A percentile compares a stretch with the other conserved stretches of the same genome.
phyloP scores from a whole-genome alignment of 2,888 invertebrate species.

The Nudaria mundana region DNA sequence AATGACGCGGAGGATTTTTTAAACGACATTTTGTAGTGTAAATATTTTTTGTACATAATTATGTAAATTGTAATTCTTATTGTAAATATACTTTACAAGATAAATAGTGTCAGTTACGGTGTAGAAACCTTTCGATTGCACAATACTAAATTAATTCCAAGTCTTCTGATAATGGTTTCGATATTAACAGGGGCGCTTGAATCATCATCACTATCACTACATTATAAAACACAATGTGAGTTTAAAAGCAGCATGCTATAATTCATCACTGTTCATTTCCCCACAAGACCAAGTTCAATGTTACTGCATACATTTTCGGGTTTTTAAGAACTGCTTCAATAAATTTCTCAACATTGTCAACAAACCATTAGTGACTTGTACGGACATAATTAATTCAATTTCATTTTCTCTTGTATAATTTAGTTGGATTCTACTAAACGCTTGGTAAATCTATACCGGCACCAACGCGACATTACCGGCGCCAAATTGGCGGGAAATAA shows the following conservation, averaged over 20 bases:
- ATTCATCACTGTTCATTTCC: conserved; percentile 22
- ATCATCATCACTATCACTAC: too few relatives aligned
- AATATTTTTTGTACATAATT: too few relatives aligned
- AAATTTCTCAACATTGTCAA: conserved; percentile 20
- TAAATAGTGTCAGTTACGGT: conserved; percentile 13
- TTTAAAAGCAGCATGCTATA: too few relatives aligned
- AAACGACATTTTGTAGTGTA: too few relatives aligned
- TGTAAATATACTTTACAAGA: too few relatives aligned
- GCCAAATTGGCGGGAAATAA: conserved; percentile 29
- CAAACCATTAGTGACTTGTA: conserved; percentile 7
- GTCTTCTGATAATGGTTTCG: conserved; percentile 14
- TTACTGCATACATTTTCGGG: background rate
- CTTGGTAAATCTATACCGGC: too few relatives aligned
- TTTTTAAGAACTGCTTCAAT: conserved; percentile 9
- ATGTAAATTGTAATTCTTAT: too few relatives aligned
- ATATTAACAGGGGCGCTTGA: too few relatives aligned
- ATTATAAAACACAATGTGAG: too few relatives aligned
- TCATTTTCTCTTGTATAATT: conserved; percentile 18
- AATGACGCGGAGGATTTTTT: too few relatives aligned
- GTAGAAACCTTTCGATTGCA: conserved; percentile 15
- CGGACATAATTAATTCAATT: conserved; percentile 3
- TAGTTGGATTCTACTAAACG: background rate
- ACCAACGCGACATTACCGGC: too few relatives aligned
- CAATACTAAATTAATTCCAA: conserved; percentile 23
- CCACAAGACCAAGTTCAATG: conserved; percentile 9